A percentile compares a stretch with the other conserved stretches of the same genome.
These are phyloP conservation scores for Rhabdomys dilectus DNA, from an alignment of 2,113 vertebrate species.

Conservation along the genomic window DNA sequence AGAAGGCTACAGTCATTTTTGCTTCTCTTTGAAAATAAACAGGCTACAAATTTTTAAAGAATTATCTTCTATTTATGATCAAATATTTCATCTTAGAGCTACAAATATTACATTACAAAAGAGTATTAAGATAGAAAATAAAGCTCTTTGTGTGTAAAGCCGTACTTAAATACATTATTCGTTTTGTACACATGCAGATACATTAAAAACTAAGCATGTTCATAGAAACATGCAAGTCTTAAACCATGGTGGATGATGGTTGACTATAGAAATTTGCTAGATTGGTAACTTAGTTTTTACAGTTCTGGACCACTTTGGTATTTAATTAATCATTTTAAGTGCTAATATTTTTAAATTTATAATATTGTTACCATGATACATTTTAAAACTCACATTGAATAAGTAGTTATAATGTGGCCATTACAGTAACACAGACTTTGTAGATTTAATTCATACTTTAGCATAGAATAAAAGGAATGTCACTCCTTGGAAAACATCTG, in stretches of 20 bases:
- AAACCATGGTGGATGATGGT: not conserved
- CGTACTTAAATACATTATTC: not conserved
- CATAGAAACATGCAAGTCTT: not conserved
- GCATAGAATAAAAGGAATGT: not conserved
- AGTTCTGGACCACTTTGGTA: not conserved
- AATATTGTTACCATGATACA: not conserved
- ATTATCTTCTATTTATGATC: constrained; percentile 22
- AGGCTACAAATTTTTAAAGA: not conserved
- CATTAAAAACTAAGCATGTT: not conserved
- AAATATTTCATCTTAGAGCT: not conserved
- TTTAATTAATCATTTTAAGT: not conserved
- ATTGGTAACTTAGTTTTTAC: not conserved
- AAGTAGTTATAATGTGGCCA: not conserved
- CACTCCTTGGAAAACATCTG: not conserved
- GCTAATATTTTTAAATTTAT: not conserved
- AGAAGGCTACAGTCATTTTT: not conserved
- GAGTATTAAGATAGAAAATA: not conserved
- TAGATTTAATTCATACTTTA: not conserved
- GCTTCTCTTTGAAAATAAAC: not conserved
- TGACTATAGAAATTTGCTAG: not conserved
- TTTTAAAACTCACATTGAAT: not conserved
- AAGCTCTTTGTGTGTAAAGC: not conserved
- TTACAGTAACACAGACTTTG: not conserved
- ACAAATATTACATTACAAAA: not conserved
- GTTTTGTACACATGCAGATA: not conserved